Evolutionary conservation across 2,797 vertebrate genomes (phyloP).

Genomic region (Eleutherodactylus coqui): DNA sequence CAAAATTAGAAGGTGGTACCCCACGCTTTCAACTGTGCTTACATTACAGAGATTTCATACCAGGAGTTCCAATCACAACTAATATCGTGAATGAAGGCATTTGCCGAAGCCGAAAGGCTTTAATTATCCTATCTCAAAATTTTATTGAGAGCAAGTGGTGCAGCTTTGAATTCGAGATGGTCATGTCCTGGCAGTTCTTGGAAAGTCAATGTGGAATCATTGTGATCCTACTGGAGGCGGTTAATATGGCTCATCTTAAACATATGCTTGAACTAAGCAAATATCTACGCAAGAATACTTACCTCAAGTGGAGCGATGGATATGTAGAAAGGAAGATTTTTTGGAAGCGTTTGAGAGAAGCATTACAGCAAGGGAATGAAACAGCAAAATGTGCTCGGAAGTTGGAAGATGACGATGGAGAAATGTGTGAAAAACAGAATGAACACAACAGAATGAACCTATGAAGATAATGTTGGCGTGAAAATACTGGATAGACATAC

Average conservation of each 20-base stretch:
- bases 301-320: constrained; percentile 78
- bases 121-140: constrained; percentile 74
- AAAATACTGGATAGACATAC: neutral
- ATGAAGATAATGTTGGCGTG: neutral
- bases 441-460: constrained; percentile 14
- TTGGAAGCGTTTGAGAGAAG: constrained; percentile 76
- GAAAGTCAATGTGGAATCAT: constrained; percentile 77
- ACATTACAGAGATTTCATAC: constrained; percentile 80
- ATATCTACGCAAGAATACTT: constrained; percentile 80
- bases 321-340: constrained; percentile 74
- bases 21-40: constrained; percentile 80
- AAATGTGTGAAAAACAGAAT: neutral
- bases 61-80: constrained; percentile 76
- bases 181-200: constrained; percentile 80
- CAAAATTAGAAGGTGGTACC: constrained; percentile 76
- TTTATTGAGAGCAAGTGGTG: constrained; percentile 83
- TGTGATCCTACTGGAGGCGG: constrained; percentile 76
- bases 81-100: constrained; percentile 83
- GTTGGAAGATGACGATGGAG: neutral
- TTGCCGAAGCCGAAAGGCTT: constrained; percentile 78
- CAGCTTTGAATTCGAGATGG: constrained; percentile 79
- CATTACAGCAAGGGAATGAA: constrained; percentile 69
- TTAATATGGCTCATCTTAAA: constrained; percentile 73
- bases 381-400: neutral
- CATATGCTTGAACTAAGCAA: constrained; percentile 77